Evolutionary conservation across 2,888 invertebrate species (phyloP), one percentile per base, ranked within the genome.

Genomic region (Pollenia amentaria): DNA sequence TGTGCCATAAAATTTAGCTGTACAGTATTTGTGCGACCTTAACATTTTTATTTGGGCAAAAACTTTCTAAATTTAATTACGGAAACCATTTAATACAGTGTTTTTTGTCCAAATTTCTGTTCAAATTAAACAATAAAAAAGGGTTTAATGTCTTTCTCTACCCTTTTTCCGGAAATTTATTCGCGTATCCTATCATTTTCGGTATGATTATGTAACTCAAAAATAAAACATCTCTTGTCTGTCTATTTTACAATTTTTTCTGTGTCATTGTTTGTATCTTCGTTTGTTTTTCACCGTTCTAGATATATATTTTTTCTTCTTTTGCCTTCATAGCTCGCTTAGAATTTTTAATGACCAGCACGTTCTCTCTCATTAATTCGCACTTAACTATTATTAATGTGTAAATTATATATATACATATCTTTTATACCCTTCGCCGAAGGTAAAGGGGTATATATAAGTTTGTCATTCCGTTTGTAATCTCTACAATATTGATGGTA

Each of bases 351-450:
- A 73, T 53, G 65, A 38, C 73, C 73, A 6, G 18, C 1, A n/a
- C 18, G 51, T 46, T 46, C 53, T 65, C 57, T 44, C 57, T 60
- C 80, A 81, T 73, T 81, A 81, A 73, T 69, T 62, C 76, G 29
- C 69, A 76, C 76, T 82, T 82, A 76, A 62, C 51, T 29, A n/a
- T 51, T 69, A 75, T 69, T 62, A 69, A 82, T 69, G 60, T 42
- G n/a, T 18, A 69, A 75, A 53, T 53, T 75, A 44, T n/a, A n/a
- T n/a, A n/a, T n/a, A n/a, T n/a, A n/a, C n/a, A n/a, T n/a, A n/a
- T n/a, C n/a, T n/a, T n/a, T n/a, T n/a, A n/a, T n/a, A n/a, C n/a
- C n/a, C n/a, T n/a, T n/a, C n/a, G n/a, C n/a, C n/a, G n/a, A n/a
- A n/a, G n/a, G n/a, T n/a, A n/a, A n/a, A n/a, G n/a, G n/a, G n/a